Conservation (phyloP, 2,113 vertebrate species). For the Antechinus stuartii region DNA sequence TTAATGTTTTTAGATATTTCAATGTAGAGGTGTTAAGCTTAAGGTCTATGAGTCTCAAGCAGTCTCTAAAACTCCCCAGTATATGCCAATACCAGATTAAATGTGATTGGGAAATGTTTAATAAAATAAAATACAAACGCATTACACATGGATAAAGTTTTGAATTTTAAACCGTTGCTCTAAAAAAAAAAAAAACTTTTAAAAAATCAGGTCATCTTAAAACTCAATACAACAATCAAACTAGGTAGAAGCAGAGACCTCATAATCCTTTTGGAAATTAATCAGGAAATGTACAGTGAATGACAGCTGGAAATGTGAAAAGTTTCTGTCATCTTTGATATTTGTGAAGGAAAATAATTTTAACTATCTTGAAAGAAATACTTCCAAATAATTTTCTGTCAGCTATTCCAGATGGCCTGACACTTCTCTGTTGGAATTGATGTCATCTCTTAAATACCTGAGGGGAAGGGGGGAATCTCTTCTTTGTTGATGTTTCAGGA, state of each 20-base stretch:
- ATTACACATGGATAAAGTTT: not conserved
- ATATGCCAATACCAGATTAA: not conserved
- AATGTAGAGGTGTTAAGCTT: not conserved
- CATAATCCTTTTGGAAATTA: slow-evolving; percentile 63
- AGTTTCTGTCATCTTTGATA: slow-evolving; percentile 79
- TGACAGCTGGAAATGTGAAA: slow-evolving; percentile 82
- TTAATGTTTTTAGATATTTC: not conserved
- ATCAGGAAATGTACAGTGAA: slow-evolving; percentile 60
- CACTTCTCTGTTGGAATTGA: slow-evolving; percentile 73
- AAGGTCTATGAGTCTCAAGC: not conserved
- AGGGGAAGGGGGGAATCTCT: slow-evolving; percentile 58
- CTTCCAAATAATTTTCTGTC: slow-evolving; percentile 82
- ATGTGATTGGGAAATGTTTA: not conserved
- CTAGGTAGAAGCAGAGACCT: slow-evolving; percentile 38
- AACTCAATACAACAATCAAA: slow-evolving; percentile 4
- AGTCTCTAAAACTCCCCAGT: not conserved
- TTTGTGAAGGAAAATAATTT: slow-evolving; percentile 76
- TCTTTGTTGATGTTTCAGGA: slow-evolving; percentile 51
- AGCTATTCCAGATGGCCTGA: slow-evolving; percentile 80
- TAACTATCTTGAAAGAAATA: slow-evolving; percentile 75
- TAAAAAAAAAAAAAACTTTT: not conserved
- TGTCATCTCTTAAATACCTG: slow-evolving; percentile 68
- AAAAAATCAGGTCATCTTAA: not conserved
- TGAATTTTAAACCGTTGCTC: not conserved
- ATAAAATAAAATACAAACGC: not conserved